A percentile compares a stretch with the other conserved stretches of the same genome.
phyloP scores from a whole-genome alignment of 92 coral and sea anemone species.

The Parazoanthus atlanticus region DNA sequence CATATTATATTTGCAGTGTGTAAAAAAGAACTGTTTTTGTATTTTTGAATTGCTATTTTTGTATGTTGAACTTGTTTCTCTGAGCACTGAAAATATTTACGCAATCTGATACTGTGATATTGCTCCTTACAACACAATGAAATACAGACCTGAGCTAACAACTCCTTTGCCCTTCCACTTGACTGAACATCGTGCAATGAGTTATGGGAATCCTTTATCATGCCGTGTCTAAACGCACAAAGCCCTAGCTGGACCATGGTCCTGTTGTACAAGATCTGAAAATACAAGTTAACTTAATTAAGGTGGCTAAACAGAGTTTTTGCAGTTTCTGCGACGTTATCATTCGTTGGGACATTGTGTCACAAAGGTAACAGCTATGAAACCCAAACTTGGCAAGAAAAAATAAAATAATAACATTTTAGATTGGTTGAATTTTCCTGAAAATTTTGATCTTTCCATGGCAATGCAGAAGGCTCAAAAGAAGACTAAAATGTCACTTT shows the following conservation, averaged over 20 bases:
- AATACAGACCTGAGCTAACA: slow-evolving; percentile 89
- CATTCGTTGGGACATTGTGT: too few relatives aligned
- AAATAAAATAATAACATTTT: too few relatives aligned
- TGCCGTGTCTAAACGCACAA: slow-evolving; percentile 99
- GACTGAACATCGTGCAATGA: slow-evolving; percentile 96
- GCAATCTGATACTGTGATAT: not conserved
- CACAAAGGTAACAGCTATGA: too few relatives aligned
- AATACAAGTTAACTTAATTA: not conserved
- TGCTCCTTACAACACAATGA: not conserved
- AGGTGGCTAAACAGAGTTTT: too few relatives aligned
- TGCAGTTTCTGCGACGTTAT: too few relatives aligned
- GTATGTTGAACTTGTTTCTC: not conserved
- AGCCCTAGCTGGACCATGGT: slow-evolving; percentile 99
- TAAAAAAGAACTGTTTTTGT: not conserved
- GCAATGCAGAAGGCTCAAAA: too few relatives aligned
- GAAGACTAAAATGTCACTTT: too few relatives aligned
- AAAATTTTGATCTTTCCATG: too few relatives aligned
- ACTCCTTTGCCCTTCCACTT: slow-evolving; percentile 97
- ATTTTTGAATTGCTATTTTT: too few relatives aligned
- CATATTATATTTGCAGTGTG: not conserved
- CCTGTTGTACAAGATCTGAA: slow-evolving; percentile 92
- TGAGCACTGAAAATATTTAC: not conserved
- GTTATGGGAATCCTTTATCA: slow-evolving; percentile 97
- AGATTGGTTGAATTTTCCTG: too few relatives aligned
- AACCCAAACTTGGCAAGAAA: too few relatives aligned